Evolutionary conservation across 1,140 invertebrate species (phyloP).

Genomic region (Orchestia grillus): DNA sequence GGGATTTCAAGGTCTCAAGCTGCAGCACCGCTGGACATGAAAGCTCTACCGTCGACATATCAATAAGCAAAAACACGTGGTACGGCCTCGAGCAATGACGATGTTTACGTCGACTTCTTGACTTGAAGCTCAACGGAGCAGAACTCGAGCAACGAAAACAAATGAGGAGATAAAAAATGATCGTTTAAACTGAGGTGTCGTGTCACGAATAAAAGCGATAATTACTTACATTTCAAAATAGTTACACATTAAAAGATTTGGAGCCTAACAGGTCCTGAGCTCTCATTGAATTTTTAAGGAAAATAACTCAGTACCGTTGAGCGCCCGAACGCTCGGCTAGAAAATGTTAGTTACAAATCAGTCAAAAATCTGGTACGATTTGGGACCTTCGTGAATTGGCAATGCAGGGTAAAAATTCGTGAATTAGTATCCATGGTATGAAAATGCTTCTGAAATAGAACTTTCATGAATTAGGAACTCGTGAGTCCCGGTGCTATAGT

Average conservation of each 20-base stretch:
- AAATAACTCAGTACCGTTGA: neutral
- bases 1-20: neutral
- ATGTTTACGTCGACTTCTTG: neutral
- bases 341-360: no score
- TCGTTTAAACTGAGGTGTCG: neutral
- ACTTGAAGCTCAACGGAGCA: neutral
- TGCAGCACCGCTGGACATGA: neutral
- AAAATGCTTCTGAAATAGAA: no score
- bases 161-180: neutral
- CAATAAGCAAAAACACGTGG: neutral
- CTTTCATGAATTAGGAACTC: no score
- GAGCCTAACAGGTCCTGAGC: neutral
- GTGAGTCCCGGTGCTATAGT: no score
- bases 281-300: neutral
- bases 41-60: neutral
- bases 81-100: no score
- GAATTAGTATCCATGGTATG: no score
- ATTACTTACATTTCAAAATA: neutral
- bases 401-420: no score
- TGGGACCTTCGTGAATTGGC: no score
- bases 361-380: no score
- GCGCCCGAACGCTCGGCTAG: no score
- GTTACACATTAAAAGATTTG: neutral
- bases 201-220: neutral
- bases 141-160: neutral